Conservation (phyloP, 2,797 vertebrate genomes). For the Cyclura pinguis region DNA sequence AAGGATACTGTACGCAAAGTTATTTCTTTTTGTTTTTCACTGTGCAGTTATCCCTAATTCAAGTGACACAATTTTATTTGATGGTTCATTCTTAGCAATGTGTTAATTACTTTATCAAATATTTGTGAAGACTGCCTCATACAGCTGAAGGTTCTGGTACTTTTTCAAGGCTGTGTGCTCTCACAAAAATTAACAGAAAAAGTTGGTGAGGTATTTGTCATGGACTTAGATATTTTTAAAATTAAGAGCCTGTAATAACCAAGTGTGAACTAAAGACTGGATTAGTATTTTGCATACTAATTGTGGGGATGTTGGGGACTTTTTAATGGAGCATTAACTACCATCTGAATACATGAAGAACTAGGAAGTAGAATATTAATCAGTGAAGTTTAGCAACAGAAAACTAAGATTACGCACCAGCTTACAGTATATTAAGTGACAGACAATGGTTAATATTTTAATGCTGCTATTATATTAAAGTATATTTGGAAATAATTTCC, state of each 20-base stretch:
- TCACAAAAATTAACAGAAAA: neutral
- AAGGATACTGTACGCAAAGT: slow-evolving; percentile 80
- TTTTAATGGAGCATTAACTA: neutral
- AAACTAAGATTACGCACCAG: neutral
- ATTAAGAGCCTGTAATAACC: neutral
- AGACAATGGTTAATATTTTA: neutral
- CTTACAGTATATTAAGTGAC: neutral
- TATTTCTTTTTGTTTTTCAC: neutral
- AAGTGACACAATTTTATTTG: neutral
- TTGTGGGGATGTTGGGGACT: neutral
- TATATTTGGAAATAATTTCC: neutral
- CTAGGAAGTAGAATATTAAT: neutral
- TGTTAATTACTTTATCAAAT: neutral
- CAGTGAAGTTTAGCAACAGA: neutral
- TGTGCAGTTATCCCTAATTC: neutral
- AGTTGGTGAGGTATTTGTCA: neutral
- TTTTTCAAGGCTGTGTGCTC: neutral
- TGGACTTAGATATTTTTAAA: neutral
- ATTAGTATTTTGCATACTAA: neutral
- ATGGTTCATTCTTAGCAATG: neutral
- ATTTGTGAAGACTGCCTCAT: neutral
- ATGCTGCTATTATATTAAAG: neutral
- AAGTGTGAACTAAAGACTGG: neutral
- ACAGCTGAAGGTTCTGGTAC: neutral
- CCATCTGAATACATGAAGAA: neutral